Evolutionary conservation across 2,797 vertebrate species (phyloP).

Genomic region (Coregonus suidteri): DNA sequence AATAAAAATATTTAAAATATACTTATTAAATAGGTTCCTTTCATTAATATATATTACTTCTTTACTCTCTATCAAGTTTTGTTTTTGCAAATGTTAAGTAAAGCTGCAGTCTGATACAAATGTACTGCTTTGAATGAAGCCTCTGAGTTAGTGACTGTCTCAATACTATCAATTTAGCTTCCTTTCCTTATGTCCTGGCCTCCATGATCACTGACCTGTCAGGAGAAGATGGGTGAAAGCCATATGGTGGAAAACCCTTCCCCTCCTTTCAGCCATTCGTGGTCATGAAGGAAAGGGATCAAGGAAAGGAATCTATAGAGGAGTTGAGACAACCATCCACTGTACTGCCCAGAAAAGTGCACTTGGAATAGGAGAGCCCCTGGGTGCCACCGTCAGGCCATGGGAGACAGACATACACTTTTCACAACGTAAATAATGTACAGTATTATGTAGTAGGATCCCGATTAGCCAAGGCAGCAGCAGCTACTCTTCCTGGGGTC

Average conservation of each 20-base stretch:
- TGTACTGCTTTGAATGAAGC: slow-evolving; percentile 47
- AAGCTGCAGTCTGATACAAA: slow-evolving; percentile 71
- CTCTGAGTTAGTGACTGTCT: background rate
- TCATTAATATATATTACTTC: slow-evolving; percentile 25
- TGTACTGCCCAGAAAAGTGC: slow-evolving; percentile 75
- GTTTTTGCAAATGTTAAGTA: slow-evolving; percentile 58
- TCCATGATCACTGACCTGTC: background rate
- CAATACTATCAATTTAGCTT: background rate
- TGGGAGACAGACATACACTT: slow-evolving; percentile 52
- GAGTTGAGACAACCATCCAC: background rate
- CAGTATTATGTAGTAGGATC: background rate
- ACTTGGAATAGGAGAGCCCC: slow-evolving; percentile 76
- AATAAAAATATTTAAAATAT: slow-evolving; percentile 20
- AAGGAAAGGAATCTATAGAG: background rate
- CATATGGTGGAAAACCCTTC: background rate
- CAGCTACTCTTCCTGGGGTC: too few relatives aligned
- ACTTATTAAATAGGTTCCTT: slow-evolving; percentile 40
- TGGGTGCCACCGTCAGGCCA: slow-evolving; percentile 17
- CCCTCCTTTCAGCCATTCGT: background rate
- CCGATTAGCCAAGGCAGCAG: too few relatives aligned
- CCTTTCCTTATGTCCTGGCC: background rate
- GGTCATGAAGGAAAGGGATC: background rate
- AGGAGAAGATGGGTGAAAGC: background rate
- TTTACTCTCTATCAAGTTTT: background rate
- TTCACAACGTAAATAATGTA: slow-evolving; percentile 6